phyloP scores from a whole-genome alignment of 2,797 vertebrate species.

The Melanotaenia trifasciata region DNA sequence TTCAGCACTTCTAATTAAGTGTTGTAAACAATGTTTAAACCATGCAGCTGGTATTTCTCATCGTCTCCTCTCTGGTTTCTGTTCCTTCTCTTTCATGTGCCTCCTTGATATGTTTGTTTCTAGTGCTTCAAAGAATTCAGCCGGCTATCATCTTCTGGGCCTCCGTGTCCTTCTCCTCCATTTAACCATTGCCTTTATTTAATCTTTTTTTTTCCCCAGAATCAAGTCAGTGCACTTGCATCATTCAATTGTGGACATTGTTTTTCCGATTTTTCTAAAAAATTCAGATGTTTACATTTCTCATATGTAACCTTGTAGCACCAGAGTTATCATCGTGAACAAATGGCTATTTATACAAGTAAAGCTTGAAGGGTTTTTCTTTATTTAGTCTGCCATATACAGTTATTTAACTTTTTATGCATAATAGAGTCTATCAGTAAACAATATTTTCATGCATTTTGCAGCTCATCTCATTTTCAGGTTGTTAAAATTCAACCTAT shows the following conservation, averaged over 20 bases:
- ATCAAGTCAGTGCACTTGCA: conserved; percentile 9
- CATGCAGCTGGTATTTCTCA: neutral
- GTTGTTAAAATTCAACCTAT: too few species aligned
- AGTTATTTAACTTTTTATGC: too few species aligned
- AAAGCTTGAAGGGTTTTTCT: neutral
- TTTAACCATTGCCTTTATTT: conserved; percentile 23
- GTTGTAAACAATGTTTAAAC: neutral
- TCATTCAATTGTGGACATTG: too few species aligned
- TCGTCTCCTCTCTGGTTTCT: conserved; percentile 5
- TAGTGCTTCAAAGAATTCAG: conserved; percentile 56
- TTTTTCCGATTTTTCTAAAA: too few species aligned
- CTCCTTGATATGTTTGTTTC: conserved; percentile 38
- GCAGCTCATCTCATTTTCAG: too few species aligned
- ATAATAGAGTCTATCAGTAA: too few species aligned
- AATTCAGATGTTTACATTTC: too few species aligned
- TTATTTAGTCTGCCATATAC: too few species aligned
- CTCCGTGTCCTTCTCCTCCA: conserved; percentile 30
- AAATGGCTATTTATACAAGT: too few species aligned
- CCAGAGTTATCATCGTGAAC: too few species aligned
- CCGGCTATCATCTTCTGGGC: conserved; percentile 39
- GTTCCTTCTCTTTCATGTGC: conserved; percentile 13
- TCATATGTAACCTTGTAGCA: too few species aligned
- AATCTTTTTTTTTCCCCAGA: conserved; percentile 55
- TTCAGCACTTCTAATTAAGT: neutral
- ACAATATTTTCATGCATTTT: too few species aligned